A percentile compares a stretch with the other conserved stretches of the same genome.
Evolutionary conservation across 2,113 vertebrate genomes (phyloP).

Genomic region (Calyptomena viridis): DNA sequence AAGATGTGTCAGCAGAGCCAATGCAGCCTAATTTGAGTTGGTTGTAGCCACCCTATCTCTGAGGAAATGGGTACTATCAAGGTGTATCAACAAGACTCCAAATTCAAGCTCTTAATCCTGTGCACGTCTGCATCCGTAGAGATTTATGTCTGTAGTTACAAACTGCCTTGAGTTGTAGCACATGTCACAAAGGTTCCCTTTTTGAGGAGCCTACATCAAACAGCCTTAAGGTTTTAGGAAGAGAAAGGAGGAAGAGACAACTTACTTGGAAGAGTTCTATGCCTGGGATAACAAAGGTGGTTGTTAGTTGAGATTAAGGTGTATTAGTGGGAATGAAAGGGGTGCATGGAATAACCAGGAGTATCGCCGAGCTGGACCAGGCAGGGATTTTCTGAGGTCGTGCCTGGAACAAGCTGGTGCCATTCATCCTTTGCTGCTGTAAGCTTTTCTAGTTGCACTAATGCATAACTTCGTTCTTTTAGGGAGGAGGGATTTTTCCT

Average conservation of each 20-base stretch:
- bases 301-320: slow-evolving; percentile 9
- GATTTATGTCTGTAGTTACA: not conserved
- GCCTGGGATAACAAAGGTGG: not conserved
- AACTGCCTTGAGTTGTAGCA: not conserved
- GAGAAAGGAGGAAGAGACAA: not conserved
- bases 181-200: not conserved
- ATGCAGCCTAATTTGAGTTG: rapidly evolving
- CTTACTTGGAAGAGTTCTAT: not conserved
- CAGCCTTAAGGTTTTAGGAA: not conserved
- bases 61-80: not conserved
- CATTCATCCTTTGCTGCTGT: not conserved
- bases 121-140: not conserved
- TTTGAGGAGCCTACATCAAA: not conserved
- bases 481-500: not conserved
- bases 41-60: not conserved
- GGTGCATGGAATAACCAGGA: not conserved
- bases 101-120: not conserved
- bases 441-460: not conserved
- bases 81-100: not conserved
- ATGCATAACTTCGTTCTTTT: not conserved
- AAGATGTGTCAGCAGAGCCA: too few species aligned
- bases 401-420: slow-evolving; percentile 19
- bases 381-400: not conserved
- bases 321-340: slow-evolving; percentile 2
- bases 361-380: not conserved